phyloP scores from a whole-genome alignment of 2,797 vertebrate species.

The Danio tinwini region DNA sequence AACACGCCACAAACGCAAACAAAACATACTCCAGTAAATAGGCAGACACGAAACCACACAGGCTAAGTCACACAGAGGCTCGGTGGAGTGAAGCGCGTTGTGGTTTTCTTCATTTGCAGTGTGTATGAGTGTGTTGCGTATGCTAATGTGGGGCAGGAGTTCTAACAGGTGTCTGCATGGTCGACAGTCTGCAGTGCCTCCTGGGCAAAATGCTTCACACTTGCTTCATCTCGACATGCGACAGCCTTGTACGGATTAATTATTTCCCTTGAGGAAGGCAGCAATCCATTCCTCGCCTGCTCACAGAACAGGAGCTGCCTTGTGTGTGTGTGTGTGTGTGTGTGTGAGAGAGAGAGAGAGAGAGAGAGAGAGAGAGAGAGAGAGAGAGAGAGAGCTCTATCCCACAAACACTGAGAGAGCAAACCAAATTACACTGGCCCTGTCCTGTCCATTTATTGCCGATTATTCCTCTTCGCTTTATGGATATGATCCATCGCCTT shows the following conservation, averaged over 20 bases:
- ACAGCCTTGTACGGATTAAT: slow-evolving; percentile 83
- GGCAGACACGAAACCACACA: slow-evolving; percentile 40
- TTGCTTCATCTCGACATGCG: slow-evolving; percentile 80
- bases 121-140: slow-evolving; percentile 30
- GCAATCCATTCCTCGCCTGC: slow-evolving; percentile 19
- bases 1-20: slow-evolving; percentile 24
- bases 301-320: slow-evolving; percentile 7
- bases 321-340: slow-evolving; percentile 15
- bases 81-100: slow-evolving; percentile 34
- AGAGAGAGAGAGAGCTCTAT: too few species aligned
- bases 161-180: slow-evolving; percentile 82
- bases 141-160: slow-evolving; percentile 79
- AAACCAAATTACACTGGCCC: slow-evolving; percentile 35
- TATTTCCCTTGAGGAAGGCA: slow-evolving; percentile 75
- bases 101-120: slow-evolving; percentile 38
- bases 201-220: slow-evolving; percentile 83
- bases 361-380: too few species aligned
- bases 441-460: slow-evolving; percentile 32
- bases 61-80: slow-evolving; percentile 1
- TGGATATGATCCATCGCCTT: slow-evolving; percentile 7
- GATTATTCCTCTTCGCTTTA: slow-evolving; percentile 35
- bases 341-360: too few species aligned
- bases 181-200: slow-evolving; percentile 81
- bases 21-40: slow-evolving; percentile 38
- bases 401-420: slow-evolving; percentile 15